Base-by-base conservation (phyloP, 2,113 vertebrate species). In the Chlorodrepanis virens region DNA sequence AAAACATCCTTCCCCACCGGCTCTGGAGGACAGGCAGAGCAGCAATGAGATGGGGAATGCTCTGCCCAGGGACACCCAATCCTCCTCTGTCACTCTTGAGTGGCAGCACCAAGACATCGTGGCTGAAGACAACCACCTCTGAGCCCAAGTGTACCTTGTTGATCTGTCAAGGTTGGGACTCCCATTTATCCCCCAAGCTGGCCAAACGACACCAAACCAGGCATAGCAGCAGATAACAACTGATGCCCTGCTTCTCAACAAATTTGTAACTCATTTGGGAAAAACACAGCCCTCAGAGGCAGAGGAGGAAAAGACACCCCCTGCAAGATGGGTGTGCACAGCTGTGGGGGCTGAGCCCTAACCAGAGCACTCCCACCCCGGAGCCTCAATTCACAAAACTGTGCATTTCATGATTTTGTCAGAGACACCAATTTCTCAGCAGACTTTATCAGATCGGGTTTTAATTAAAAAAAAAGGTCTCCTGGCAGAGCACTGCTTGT, bases 1-100 rank as follows among this genome's bases (percentile, higher is more conserved):
- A 98, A 92, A 99, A 99, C 99, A 99, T 99, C 90, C 98, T 98
- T 98, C 97, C 97, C 12, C 16, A 25, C 35, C 5, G 2, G 47
- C 61, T 31, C 97, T 97, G 64, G 20, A 68, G 37, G 61, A 96
- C 42, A 96, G 57, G 60, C 25, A 74, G 14, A 71, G 49, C 0
- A 2, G 33, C 22, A 78, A 5, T 85, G 71, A 92, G 75, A 63
- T 0, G 0, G 12, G 24, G 23, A 9, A 69, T 3, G 4, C 14
- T 8, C 64, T 49, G 65, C 47, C 8, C 42, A 67, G 9, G 44
- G 40, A 71, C 16, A 57, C 31, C 11, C 12, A 14, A 1, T 9
- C 40, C n/a, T 83, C 15, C 33, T 45, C 52, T 20, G n/a, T 45
- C n/a, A 16, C 31, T 61, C n/a, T 31, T 42, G 22, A 8, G 21